phyloP scores from a whole-genome alignment of 1,140 invertebrate genomes.

The Akabosia matsudoensis region DNA sequence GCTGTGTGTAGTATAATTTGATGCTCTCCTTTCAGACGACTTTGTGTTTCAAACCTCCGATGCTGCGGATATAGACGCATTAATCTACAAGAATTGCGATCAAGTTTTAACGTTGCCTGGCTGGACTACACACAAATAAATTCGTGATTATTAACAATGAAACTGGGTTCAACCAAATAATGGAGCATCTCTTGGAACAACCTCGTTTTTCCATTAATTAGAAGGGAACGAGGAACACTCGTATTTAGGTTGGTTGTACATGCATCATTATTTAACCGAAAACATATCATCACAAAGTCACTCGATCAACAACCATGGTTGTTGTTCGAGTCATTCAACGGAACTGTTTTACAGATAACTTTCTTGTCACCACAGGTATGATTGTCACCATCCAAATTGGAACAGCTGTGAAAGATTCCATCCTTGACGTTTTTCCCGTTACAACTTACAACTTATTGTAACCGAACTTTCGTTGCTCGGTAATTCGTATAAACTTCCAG shows the following conservation, averaged over 20 bases:
- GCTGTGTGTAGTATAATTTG: background rate
- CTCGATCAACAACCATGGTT: background rate
- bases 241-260: background rate
- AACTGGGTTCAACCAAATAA: background rate
- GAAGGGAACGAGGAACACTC: conserved; percentile 26
- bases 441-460: background rate
- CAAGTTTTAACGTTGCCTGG: background rate
- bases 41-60: background rate
- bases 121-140: background rate
- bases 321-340: background rate
- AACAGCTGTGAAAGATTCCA: conserved; percentile 1
- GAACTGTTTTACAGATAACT: too few relatives aligned
- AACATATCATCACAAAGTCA: background rate
- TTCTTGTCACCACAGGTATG: conserved; percentile 28
- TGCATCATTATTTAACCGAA: background rate
- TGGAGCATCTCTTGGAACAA: background rate
- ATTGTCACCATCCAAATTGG: conserved; percentile 25
- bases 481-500: background rate
- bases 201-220: background rate
- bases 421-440: conserved; percentile 27
- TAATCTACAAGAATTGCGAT: background rate
- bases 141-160: background rate
- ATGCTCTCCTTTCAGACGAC: background rate
- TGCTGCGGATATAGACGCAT: background rate
- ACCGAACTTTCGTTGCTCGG: background rate